Base-by-base conservation (phyloP, 2,113 vertebrate species). In the Heterochromis multidens region DNA sequence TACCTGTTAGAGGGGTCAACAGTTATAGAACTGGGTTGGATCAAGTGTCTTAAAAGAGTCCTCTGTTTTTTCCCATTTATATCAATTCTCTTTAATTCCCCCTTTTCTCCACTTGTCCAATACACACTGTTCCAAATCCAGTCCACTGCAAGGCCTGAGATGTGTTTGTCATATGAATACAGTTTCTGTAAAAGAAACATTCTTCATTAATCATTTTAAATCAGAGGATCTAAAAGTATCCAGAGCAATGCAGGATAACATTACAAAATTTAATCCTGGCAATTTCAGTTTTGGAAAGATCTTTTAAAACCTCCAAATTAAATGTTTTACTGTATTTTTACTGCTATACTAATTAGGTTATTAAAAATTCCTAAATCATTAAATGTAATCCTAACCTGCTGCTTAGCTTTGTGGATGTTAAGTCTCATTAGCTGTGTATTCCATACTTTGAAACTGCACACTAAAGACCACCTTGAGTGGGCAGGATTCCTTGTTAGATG, bases 1-100 rank as follows among this genome's bases (percentile, higher is more conserved):
- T 97, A 99, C 99, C 98, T 97, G 94, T 96, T 89, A 21, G 89
- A 93, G 77, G 98, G 97, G 83, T 99, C 98, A 67, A 97, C 91
- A 10, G 40, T 86, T 90, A 98, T 94, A 56, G 88, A 95, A 80
- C 94, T 95, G 6, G 97, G 98, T 79, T 58, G 94, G 82, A 90
- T 94, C 93, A 96, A 88, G 84, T 95, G 90, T 87, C 95, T 95
- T 80, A 97, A 87, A 85, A 99, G 87, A 40, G 97, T 92, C 79
- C 37, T 92, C 2, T 96, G 90, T 80, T 96, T 96, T 87, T 96
- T 96, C 65, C 98, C 97, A 83, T 96, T 95, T 84, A 95, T 89
- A 77, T 96, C 96, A 4, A 97, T 97, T 52, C 74, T 94, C 87
- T 96, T 97, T 89, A 99, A 97, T 62, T 93, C 96, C 91, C 97